phyloP scores from a whole-genome alignment of 1,140 invertebrate species.

The Trichomalopsis sarcophagae region DNA sequence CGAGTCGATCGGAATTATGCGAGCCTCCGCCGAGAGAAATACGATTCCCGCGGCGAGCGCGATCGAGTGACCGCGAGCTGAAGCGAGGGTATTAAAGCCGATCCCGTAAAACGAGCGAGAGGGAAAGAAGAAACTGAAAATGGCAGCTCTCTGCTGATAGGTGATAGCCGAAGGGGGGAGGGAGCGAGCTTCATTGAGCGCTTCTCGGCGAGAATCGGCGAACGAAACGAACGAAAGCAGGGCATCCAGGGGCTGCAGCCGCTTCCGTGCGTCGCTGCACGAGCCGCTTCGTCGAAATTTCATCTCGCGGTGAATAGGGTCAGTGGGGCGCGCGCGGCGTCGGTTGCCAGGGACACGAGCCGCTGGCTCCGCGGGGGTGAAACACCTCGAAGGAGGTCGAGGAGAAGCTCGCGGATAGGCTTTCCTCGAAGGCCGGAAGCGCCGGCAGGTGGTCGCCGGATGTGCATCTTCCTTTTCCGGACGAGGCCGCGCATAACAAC shows the following conservation, averaged over 20 bases:
- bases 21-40: conserved; percentile 49
- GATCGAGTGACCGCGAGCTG: conserved; percentile 58
- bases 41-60: conserved; percentile 60
- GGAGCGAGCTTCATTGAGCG: too few relatives aligned
- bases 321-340: too few relatives aligned
- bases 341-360: neutral
- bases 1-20: too few relatives aligned
- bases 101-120: conserved; percentile 42
- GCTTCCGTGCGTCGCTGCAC: too few relatives aligned
- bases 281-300: too few relatives aligned
- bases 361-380: neutral
- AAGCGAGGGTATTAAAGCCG: conserved; percentile 34
- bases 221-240: too few relatives aligned
- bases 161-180: too few relatives aligned
- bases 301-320: too few relatives aligned
- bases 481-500: conserved; percentile 64
- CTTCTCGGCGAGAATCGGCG: too few relatives aligned
- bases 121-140: conserved; percentile 22
- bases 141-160: too few relatives aligned
- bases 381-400: neutral
- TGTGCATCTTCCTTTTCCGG: conserved; percentile 70
- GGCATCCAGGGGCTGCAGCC: too few relatives aligned
- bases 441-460: conserved; percentile 67
- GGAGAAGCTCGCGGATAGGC: conserved; percentile 39
- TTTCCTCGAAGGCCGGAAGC: conserved; percentile 66